Evolutionary conservation across 1,140 invertebrate genomes (phyloP), one percentile per base, ranked within the genome.

Genomic region (Hydropsyche tenuis): DNA sequence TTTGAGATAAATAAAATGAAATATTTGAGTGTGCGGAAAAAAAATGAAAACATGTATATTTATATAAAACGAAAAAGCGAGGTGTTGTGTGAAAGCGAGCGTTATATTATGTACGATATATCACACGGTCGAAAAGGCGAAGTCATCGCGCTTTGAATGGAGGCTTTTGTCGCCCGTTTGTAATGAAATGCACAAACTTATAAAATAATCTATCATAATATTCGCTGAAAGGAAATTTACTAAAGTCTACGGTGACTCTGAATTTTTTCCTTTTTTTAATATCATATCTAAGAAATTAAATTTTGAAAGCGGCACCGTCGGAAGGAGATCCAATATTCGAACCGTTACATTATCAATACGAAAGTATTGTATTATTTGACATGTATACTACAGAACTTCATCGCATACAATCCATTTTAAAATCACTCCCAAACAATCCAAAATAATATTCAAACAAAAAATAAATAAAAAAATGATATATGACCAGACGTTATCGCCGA

Each of bases 131-230:
- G 48, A 53, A 53, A 53, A 16, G 48, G 48, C 20, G 16, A 53
- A 53, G 48, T 53, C 48, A 53, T 18, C n/a, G n/a, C 16, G 48
- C 30, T 37, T 53, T 53, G 14, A 20, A 53, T 9, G 48, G 16
- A 20, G 48, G n/a, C 48, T 53, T 53, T 53, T 53, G 48, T 53
- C 48, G 48, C 48, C 48, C 9, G 48, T 53, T 53, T 53, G 48
- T 53, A 53, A 53, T 53, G 48, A 53, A 53, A 53, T 53, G 48
- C 48, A 53, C 48, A 53, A 53, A 53, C 48, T 53, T 53, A 53
- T 53, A 53, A 53, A 18, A 53, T 18, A 53, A 53, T 53, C 48
- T 53, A 53, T 53, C 48, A 53, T 53, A 53, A 53, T 53, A 53
- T 53, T 37, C 30, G 48, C 20, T 18, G 7, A 37, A 18, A 53